Base-by-base conservation (phyloP, 2,113 vertebrate genomes). In the Myotis lucifugus region DNA sequence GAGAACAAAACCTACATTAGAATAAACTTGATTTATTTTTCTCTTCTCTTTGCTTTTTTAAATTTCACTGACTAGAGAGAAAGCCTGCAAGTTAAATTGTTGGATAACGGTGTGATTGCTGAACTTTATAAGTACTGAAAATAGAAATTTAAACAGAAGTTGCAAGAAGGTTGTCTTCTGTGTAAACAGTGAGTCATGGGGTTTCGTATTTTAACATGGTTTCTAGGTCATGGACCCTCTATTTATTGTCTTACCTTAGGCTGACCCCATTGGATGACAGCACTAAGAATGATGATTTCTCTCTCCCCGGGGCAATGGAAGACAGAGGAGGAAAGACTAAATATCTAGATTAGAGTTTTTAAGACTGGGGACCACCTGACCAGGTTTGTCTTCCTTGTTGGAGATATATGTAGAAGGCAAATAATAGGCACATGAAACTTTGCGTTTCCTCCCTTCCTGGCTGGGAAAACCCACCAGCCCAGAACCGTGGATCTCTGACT, bases 171-270 rank as follows among this genome's bases (percentile, higher is more conserved):
- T 27, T 67, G 8, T 50, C 15, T 76, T 77, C 34, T 46, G 2
- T 74, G 74, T 73, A 59, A 85, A 79, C 5, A 85, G 34, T 42
- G 48, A 78, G 59, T 77, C 29, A 66, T 27, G 19, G 6, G 1
- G 9, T 88, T 89, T 66, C 27, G 32, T 82, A 66, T 81, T 94
- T 93, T 74, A 96, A 70, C 27, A 88, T 18, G 5, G 27, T 72
- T 73, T 85, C 42, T 78, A n/a, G 67, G 73, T 76, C 67, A 72
- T 32, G 9, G 17, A 13, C 25, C 56, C 15, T 88, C 67, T 91
- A 84, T 93, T 97, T 85, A 88, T 93, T 93, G 54, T 91, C 73
- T 96, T 96, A 87, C 42, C 76, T 94, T 85, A 52, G 42, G 66
- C 13, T 88, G 92, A 92, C 27, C 46, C 15, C 64, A 52, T 76